These are phyloP conservation scores for Hippoglossus hippoglossus DNA, from an alignment of 2,797 vertebrate genomes.

Conservation along the genomic window DNA sequence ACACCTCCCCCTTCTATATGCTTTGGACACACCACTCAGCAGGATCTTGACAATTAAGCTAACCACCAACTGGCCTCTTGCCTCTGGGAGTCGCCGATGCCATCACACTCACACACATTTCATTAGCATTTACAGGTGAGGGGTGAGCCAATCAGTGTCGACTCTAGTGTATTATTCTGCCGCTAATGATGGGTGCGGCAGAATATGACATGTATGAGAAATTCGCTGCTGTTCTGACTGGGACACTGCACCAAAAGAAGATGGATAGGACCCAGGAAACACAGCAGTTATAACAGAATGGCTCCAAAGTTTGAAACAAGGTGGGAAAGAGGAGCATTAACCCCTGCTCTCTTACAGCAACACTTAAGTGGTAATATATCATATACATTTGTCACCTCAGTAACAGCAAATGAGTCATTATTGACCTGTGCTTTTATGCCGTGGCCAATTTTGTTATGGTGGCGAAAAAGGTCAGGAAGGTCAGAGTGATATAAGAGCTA, in stretches of 20 bases:
- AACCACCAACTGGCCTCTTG: conserved; percentile 75
- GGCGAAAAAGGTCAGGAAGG: neutral
- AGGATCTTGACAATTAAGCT: conserved; percentile 83
- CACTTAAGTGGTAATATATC: neutral
- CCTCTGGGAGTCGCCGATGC: conserved; percentile 49
- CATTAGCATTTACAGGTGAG: conserved; percentile 84
- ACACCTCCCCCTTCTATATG: conserved; percentile 32
- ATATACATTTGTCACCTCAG: neutral
- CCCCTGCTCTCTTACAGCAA: conserved; percentile 9
- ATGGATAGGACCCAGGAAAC: conserved; percentile 49
- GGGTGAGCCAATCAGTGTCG: conserved; percentile 80
- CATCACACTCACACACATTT: conserved; percentile 29
- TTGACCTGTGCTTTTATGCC: neutral
- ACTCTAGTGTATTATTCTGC: conserved; percentile 60
- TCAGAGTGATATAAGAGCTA: neutral
- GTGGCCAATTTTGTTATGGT: neutral
- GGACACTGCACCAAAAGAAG: conserved; percentile 57
- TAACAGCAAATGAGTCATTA: conserved; percentile 1
- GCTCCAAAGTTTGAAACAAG: conserved; percentile 36
- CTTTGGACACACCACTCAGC: conserved; percentile 71
- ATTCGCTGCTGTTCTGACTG: conserved; percentile 55
- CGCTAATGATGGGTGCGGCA: conserved; percentile 69
- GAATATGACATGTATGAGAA: conserved; percentile 72
- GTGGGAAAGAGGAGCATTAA: conserved; percentile 17
- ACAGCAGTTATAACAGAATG: conserved; percentile 33